These are phyloP conservation scores for Apolygus lucorum DNA, from an alignment of 1,140 invertebrate species.

Conservation along the genomic window DNA sequence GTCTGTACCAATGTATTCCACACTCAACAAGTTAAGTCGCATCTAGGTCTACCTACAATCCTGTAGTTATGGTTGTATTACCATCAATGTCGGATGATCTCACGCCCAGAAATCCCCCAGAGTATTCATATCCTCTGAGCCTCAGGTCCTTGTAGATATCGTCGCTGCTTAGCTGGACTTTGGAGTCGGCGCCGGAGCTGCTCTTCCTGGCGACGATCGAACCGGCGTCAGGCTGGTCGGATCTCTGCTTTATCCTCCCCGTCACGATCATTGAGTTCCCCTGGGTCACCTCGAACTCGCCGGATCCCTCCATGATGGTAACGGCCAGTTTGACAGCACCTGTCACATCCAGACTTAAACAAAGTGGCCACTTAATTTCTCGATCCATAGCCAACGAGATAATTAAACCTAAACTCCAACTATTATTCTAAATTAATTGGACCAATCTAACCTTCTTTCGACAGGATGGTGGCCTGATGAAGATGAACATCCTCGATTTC, in stretches of 20 bases:
- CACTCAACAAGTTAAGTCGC: too few species aligned
- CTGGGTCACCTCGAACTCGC: constrained; percentile 88
- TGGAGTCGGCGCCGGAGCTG: background rate
- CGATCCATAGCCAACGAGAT: constrained; percentile 27
- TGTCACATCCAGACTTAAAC: too few species aligned
- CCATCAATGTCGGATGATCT: constrained; percentile 56
- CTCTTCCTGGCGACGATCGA: background rate
- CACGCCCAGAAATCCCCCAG: constrained; percentile 77
- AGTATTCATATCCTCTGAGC: constrained; percentile 89
- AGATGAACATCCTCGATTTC: constrained; percentile 82
- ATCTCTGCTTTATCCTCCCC: constrained; percentile 31
- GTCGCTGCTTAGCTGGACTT: constrained; percentile 30
- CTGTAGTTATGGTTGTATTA: too few species aligned
- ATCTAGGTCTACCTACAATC: too few species aligned
- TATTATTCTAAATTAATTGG: too few species aligned
- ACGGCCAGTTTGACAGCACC: constrained; percentile 73
- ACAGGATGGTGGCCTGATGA: constrained; percentile 83
- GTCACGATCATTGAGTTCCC: constrained; percentile 65
- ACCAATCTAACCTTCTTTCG: constrained; percentile 57
- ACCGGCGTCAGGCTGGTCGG: too few species aligned
- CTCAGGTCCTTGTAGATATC: constrained; percentile 93
- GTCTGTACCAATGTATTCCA: too few species aligned
- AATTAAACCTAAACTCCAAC: too few species aligned
- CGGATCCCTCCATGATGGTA: constrained; percentile 76
- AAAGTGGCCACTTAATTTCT: too few species aligned